Percentiles rank a stretch among this genome's conserved stretches.
Conservation (phyloP, 2,797 vertebrate species). For the Eospalax fontanierii region DNA sequence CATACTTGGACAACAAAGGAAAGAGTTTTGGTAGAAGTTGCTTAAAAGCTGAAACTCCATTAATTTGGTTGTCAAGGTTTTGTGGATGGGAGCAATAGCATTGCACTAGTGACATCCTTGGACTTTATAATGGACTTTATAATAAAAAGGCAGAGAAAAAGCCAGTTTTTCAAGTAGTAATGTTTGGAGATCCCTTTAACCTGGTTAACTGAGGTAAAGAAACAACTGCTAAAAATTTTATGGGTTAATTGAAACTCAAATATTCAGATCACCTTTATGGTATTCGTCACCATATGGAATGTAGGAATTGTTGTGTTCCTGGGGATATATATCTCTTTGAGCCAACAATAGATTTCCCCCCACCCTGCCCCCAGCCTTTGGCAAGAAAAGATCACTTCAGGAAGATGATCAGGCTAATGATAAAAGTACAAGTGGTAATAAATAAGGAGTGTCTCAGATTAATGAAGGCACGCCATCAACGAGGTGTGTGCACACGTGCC, state of each 20-base stretch:
- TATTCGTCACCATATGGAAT: slow-evolving; percentile 55
- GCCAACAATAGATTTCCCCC: not conserved
- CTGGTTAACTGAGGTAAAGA: slow-evolving; percentile 49
- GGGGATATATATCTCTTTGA: not conserved
- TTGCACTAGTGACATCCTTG: slow-evolving; percentile 11
- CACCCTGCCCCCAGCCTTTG: not conserved
- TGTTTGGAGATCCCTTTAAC: slow-evolving; percentile 51
- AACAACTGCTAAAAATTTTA: slow-evolving; percentile 1
- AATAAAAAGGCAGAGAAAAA: slow-evolving; percentile 47
- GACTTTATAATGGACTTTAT: too few species aligned
- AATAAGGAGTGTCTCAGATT: slow-evolving; percentile 29
- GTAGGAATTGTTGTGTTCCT: slow-evolving; percentile 58
- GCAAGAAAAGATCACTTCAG: slow-evolving; percentile 46
- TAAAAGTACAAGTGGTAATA: slow-evolving; percentile 77
- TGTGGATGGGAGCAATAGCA: not conserved
- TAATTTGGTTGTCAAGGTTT: slow-evolving; percentile 26
- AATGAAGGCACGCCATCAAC: not conserved
- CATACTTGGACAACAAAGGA: not conserved
- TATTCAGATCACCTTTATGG: slow-evolving; percentile 67
- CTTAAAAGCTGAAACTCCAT: not conserved
- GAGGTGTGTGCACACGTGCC: not conserved
- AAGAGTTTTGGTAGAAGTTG: slow-evolving; percentile 33
- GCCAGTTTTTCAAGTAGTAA: slow-evolving; percentile 49
- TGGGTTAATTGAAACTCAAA: slow-evolving; percentile 62
- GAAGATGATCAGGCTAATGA: slow-evolving; percentile 71